phyloP scores from a whole-genome alignment of 1,140 invertebrate species.

The Mya arenaria region DNA sequence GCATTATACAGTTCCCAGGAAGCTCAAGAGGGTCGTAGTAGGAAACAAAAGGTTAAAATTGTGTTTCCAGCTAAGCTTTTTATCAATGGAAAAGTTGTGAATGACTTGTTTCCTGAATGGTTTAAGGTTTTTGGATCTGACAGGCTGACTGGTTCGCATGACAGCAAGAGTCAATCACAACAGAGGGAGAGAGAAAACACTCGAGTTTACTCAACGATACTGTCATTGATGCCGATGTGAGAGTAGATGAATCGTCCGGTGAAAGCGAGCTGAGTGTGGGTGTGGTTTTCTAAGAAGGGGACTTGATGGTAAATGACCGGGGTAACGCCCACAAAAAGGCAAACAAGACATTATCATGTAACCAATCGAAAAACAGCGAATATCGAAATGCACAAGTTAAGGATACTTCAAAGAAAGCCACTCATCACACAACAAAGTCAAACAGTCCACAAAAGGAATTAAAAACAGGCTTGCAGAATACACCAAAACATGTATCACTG shows the following conservation, averaged over 20 bases:
- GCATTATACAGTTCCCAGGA: neutral
- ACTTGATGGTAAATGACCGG: neutral
- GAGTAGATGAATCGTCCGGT: neutral
- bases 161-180: neutral
- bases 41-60: neutral
- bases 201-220: neutral
- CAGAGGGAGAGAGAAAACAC: neutral
- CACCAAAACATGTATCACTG: neutral
- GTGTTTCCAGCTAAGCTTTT: neutral
- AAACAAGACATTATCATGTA: too few species aligned
- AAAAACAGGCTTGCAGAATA: too few species aligned
- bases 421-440: too few species aligned
- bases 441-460: neutral
- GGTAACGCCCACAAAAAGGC: too few species aligned
- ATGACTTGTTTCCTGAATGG: slow-evolving; percentile 3
- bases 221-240: neutral
- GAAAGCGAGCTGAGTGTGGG: neutral
- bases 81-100: neutral
- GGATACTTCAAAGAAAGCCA: too few species aligned
- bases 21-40: neutral
- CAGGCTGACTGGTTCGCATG: neutral
- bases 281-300: neutral
- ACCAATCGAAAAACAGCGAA: too few species aligned
- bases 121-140: neutral
- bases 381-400: too few species aligned